Conservation (phyloP, 2,888 invertebrate species). For the Morpho achilles region DNA sequence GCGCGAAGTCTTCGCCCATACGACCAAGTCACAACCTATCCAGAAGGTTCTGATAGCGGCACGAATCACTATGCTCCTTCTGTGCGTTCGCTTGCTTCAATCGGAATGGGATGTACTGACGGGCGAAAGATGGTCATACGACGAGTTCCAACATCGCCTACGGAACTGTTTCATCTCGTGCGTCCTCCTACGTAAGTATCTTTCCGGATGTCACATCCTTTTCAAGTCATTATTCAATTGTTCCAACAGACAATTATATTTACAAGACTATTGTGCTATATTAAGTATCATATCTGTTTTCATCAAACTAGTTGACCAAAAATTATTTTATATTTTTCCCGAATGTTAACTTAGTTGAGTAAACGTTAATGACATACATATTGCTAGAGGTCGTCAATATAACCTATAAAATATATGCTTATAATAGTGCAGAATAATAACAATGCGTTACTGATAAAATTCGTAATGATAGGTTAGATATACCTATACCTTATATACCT, state of each 20-base stretch:
- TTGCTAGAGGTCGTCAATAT: neutral
- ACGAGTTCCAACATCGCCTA: constrained; percentile 90
- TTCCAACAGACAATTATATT: constrained; percentile 38
- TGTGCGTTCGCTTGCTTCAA: constrained; percentile 88
- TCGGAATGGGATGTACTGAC: constrained; percentile 93
- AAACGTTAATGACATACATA: too few relatives aligned
- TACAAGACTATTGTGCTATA: neutral
- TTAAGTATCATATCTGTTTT: too few relatives aligned
- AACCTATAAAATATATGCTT: constrained; percentile 10
- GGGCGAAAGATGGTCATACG: constrained; percentile 91
- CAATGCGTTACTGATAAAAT: constrained; percentile 10
- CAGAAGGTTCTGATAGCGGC: constrained; percentile 81
- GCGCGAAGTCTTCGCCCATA: constrained; percentile 70
- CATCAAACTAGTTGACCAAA: too few relatives aligned
- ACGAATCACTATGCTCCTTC: constrained; percentile 84
- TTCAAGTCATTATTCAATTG: constrained; percentile 69
- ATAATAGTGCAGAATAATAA: neutral
- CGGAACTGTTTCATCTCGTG: constrained; percentile 91
- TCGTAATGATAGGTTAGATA: constrained; percentile 4
- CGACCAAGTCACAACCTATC: constrained; percentile 68
- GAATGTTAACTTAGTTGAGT: neutral
- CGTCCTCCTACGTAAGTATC: constrained; percentile 89
- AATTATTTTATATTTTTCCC: too few relatives aligned
- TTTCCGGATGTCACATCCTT: constrained; percentile 60
- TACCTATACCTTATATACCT: too few relatives aligned